Percentiles rank a stretch among this genome's conserved stretches.
Evolutionary conservation across 2,113 vertebrate genomes (phyloP).

Genomic region (Nothobranchius kuhntae): DNA sequence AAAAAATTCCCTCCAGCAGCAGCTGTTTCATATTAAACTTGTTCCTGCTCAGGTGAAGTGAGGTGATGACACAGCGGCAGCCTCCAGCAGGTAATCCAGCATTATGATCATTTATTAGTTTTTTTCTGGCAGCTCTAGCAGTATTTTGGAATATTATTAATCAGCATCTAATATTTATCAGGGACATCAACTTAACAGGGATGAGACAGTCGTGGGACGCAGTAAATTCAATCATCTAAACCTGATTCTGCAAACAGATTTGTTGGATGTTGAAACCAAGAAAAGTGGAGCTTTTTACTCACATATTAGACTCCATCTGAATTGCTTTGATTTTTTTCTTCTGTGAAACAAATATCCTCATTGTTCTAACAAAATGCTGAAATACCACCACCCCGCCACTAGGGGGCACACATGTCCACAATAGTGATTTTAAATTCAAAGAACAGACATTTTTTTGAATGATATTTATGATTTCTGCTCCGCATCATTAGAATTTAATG

Average conservation of each 20-base stretch:
- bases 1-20: constrained; percentile 9
- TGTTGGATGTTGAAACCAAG: background rate
- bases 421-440: too few species aligned
- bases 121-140: background rate
- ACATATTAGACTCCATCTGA: background rate
- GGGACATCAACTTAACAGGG: background rate
- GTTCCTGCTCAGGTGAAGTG: background rate
- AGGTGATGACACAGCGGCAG: constrained; percentile 14
- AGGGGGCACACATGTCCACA: too few species aligned
- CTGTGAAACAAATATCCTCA: too few species aligned
- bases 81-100: constrained; percentile 30
- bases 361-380: too few species aligned
- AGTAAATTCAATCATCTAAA: background rate
- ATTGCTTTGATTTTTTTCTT: too few species aligned
- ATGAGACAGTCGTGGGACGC: background rate
- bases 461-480: too few species aligned
- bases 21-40: constrained; percentile 38
- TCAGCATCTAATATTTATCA: background rate
- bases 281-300: constrained; percentile 2
- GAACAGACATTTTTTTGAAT: too few species aligned
- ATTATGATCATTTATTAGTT: constrained; percentile 18
- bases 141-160: background rate
- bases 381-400: too few species aligned
- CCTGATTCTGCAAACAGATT: background rate
- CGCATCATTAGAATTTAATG: too few species aligned